Base-by-base conservation (phyloP, 2,113 vertebrate species). In the Cyprinodon variegatus region DNA sequence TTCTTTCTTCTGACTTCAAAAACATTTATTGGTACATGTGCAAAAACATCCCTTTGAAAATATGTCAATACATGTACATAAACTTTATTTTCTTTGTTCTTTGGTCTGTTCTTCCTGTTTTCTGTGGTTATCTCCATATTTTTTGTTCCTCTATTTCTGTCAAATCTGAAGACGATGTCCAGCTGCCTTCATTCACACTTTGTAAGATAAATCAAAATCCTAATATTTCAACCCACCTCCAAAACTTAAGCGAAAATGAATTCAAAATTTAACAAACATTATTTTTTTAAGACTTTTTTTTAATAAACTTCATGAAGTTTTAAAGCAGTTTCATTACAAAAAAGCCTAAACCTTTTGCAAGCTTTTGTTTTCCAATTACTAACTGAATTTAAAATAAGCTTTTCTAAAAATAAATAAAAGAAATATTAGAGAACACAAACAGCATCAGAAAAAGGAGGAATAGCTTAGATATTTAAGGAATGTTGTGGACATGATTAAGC, bases 1-100 rank as follows among this genome's bases (percentile, higher is more conserved):
- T 79, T 72, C 80, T 74, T 88, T 81, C 72, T 74, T 74, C 72
- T 82, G 70, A 87, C 84, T 88, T 89, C 88, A 88, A 90, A 90
- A 81, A 79, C 75, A 72, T 68, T 79, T 61, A 64, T 73, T 77
- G 64, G 70, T 69, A 76, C 66, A 61, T 22, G 48, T 3, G 15
- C 60, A 60, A 59, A 68, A 68, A 76, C 74, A 65, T 70, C 68
- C 53, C 45, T 22, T 69, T 43, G 8, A 65, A 76, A 83, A 65
- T 74, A 64, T 75, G 79, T 84, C 70, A 85, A 63, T 65, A 73
- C 62, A 81, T 79, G 79, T 73, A 48, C 67, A 68, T 81, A 70
- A 68, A 39, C 82, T 70, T 76, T 63, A 65, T 64, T 72, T 70
- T 65, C 8, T 36, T 38, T 48, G 70, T 57, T 66, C 75, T 87